Evolutionary conservation across 37 sponge, comb jelly and placozoan genomes (phyloP).

Genomic region (Spongia lamella): DNA sequence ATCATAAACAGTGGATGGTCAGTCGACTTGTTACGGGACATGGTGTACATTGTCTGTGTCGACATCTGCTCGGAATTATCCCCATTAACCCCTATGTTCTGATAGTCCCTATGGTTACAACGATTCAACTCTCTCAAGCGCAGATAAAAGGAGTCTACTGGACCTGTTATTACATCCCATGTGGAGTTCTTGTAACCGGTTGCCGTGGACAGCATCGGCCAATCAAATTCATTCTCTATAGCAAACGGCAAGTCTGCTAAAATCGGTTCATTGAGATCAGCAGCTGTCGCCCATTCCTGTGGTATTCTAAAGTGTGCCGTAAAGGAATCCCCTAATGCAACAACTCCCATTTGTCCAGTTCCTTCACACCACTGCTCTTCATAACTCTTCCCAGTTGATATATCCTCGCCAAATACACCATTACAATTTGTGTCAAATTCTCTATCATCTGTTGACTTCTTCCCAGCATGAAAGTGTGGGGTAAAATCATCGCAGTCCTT

Average conservation of each 20-base stretch:
- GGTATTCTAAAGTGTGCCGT: conserved; percentile 94
- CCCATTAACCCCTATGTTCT: conserved; percentile 92
- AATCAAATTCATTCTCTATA: conserved; percentile 91
- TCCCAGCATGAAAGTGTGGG: conserved; percentile 66
- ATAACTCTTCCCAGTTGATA: conserved; percentile 66
- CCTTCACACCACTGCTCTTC: conserved; percentile 81
- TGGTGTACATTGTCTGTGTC: conserved; percentile 49
- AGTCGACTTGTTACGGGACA: conserved; percentile 34
- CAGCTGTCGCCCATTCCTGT: conserved; percentile 66
- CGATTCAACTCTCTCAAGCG: conserved; percentile 55
- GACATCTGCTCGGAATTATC: conserved; percentile 69
- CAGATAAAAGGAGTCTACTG: conserved; percentile 78
- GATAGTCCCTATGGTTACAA: conserved; percentile 93
- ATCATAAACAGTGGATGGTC: conserved; percentile 75
- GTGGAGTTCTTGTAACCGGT: conserved; percentile 78
- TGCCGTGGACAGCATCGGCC: conserved; percentile 84
- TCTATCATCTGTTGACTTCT: conserved; percentile 53
- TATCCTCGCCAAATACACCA: conserved; percentile 76
- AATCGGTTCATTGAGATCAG: conserved; percentile 48
- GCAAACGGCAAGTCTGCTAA: conserved; percentile 71
- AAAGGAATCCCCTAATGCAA: conserved; percentile 85
- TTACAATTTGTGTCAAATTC: conserved; percentile 87
- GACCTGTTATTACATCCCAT: conserved; percentile 68
- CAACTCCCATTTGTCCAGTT: conserved; percentile 71
- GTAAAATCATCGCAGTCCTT: conserved; percentile 84